Evolutionary conservation across 2,797 vertebrate genomes (phyloP), one percentile per base, ranked within the genome.

Genomic region (Pantherophis vulpinus): DNA sequence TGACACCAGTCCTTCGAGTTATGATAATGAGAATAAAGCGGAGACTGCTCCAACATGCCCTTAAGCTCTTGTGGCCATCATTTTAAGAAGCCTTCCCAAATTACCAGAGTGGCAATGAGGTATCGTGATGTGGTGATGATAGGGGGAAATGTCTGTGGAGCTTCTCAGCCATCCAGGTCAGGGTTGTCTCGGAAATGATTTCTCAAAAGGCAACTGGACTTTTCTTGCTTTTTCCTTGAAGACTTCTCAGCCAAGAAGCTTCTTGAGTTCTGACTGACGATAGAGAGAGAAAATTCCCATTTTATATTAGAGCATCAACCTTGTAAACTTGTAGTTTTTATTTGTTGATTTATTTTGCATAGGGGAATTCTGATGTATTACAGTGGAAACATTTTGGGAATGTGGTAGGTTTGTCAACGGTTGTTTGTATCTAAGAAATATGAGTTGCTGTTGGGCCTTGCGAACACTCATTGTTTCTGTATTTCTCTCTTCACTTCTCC

Each of bases 401-500:
- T 88, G 3, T 14, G 56, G 42, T 70, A 56, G 54, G 32, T 3
- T 42, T 37, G 11, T 6, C 59, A 60, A 12, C 2, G 51, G 27
- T 59, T 58, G 2, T 59, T 59, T 58, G 3, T 70, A 60, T 3
- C 18, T 51, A 51, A 18, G 27, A 86, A 25, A 56, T 25, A 55
- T 2, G 25, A 61, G 8, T 37, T 63, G 94, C 91, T 93, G 0
- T 92, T 95, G 18, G 89, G 6, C 94, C 12, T 94, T 95, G 51
- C 61, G 74, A 88, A 93, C 70, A 93, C 91, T 94, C 94, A 58
- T 92, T 94, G 92, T 70, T 61, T 91, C 90, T 96, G 54, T 96
- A 95, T 94, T 87, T 97, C 89, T 97, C 96, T 95, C 92, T 96
- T 96, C 93, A 94, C 90, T 94, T 97, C 95, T 95, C 90, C 95